Conservation (phyloP, 2,888 invertebrate species). For the Chaetogeoica ovagalla region DNA sequence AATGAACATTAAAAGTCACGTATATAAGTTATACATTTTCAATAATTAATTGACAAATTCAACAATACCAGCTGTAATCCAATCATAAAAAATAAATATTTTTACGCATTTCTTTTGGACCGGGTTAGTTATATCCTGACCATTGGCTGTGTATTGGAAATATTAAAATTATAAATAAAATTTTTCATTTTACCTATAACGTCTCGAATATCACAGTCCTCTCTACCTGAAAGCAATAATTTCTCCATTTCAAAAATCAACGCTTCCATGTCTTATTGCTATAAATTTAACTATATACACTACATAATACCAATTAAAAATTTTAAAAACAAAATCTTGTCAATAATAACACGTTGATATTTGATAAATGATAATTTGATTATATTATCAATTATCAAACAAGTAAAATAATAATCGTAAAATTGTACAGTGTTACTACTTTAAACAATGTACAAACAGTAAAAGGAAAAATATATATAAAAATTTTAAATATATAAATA, state of each 20-base stretch:
- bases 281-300: neutral
- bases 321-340: no score
- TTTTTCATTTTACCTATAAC: constrained; percentile 26
- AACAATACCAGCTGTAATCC: neutral
- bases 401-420: no score
- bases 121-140: no score
- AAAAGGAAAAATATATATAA: no score
- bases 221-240: constrained; percentile 20
- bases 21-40: neutral
- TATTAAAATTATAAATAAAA: neutral
- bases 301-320: no score
- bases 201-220: constrained; percentile 28
- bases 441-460: neutral
- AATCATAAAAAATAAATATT: neutral
- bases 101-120: neutral
- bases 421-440: neutral
- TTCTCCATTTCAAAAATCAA: constrained; percentile 39
- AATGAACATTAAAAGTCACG: no score
- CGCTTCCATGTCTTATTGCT: neutral
- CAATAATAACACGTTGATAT: no score
- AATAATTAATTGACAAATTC: neutral
- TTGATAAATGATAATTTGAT: no score
- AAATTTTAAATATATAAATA: no score
- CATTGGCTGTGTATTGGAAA: neutral
- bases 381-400: no score